A percentile compares a stretch with the other conserved stretches of the same genome.
Conservation (phyloP, 2,888 invertebrate species). For the Lysandra coridon region DNA sequence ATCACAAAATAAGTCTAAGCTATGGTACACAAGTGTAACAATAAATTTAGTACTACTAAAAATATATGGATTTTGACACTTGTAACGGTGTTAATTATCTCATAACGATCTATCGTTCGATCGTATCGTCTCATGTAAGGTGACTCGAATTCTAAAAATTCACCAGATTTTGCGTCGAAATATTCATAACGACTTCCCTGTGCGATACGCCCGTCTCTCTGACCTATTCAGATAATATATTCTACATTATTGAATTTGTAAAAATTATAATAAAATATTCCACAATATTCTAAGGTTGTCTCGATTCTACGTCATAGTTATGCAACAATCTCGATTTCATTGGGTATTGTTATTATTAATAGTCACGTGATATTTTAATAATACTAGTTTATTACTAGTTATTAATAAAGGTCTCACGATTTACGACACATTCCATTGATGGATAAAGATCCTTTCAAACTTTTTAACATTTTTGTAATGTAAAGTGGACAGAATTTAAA, state of each 20-base stretch:
- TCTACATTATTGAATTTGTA: conserved; percentile 6
- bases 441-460: not conserved
- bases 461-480: not conserved
- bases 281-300: not conserved
- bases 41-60: too few species aligned
- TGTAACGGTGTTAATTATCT: too few species aligned
- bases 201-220: not conserved
- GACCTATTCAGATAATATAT: conserved; percentile 21
- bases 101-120: not conserved
- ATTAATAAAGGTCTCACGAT: not conserved
- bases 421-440: not conserved
- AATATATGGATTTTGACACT: too few species aligned
- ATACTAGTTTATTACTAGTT: not conserved
- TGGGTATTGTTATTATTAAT: conserved; percentile 5
- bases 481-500: too few species aligned
- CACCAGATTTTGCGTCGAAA: conserved; percentile 22
- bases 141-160: not conserved
- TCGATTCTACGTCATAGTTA: conserved; percentile 6
- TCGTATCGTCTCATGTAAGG: not conserved
- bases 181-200: conserved; percentile 26
- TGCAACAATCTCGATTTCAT: conserved; percentile 13
- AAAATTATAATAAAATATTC: conserved; percentile 6
- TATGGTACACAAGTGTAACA: too few species aligned
- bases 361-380: not conserved
- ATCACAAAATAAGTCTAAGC: too few species aligned